Base-by-base conservation (phyloP, 1,140 invertebrate species). In the Medauroidea extradentata region DNA sequence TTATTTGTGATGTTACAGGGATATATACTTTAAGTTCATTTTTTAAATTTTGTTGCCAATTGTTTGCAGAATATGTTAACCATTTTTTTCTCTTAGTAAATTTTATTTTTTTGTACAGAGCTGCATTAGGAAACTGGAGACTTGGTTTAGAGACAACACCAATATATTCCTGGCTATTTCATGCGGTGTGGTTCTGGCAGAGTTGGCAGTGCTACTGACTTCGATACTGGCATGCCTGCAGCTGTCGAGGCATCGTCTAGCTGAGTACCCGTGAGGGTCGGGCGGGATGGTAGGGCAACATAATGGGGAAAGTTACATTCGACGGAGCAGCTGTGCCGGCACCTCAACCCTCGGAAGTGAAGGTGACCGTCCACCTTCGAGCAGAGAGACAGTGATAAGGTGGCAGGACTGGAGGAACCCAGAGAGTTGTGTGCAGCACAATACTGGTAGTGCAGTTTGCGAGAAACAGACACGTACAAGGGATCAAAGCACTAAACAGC, bases 101-200 rank as follows among this genome's bases (percentile, higher is more conserved):
- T 62, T 44, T 58, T 63, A 56, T 58, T 60, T 70, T 65, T 65
- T 56, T 14, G 53, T 57, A 46, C 69, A 90, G 83, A 86, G 89
- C 14, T 92, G 90, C 62, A 68, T 88, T 3, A 74, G 75, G 18
- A 80, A 81, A 70, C 74, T 93, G 23, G 87, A 91, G 72, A 78
- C 80, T 55, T 93, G 90, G 88, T 86, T 89, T 57, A 80, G 87
- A 44, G 79, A 87, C 34, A 88, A 92, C 65, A 88, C 88, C 38
- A 71, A 89, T 11, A 77, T 88, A 42, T 83, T 92, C 59, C 75
- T 92, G 34, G 74, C 79, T 2, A 79, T 84, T 24, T 81, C 87
- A 4, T 74, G 90, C 23, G 72, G 83, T 0, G 69, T 88, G 11
- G 83, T 87, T 3, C 64, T 88, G 9, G 78, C 89, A 25, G 87